Base-by-base conservation (phyloP, 1,140 invertebrate genomes). In the Agrilus planipennis region DNA sequence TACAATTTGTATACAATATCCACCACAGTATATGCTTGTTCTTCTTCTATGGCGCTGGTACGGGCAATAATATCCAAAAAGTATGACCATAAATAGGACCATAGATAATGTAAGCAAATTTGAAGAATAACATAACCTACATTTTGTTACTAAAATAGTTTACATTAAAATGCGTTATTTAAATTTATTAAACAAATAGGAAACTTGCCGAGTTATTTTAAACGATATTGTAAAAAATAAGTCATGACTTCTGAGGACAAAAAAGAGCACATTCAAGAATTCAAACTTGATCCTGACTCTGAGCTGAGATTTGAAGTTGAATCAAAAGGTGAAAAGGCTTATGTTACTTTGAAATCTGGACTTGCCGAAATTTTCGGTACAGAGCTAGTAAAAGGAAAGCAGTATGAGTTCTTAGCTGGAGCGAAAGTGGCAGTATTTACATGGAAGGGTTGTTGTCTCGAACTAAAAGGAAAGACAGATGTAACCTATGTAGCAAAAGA, bases 361-460 rank as follows among this genome's bases (percentile, higher is more conserved):
- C 72, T 84, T 47, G 93, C 89, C 0, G 95, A 99, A 72, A 75
- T 98, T 31, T 99, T 98, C 70, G 95, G 95, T 0, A 93, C 92
- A 0, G 94, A 98, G 67, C 58, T 99, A 40, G 85, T 94, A 0
- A 88, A 89, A 64, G 88, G 88, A 16, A 96, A 91, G 65, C 77
- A 80, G 12, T 98, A 98, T 64, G 79, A 79, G 47, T 98, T 98
- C 60, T 72, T 75, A 16, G 71, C 80, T 4, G 91, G 92, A 2
- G 84, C 90, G 1, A 97, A 98, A 70, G 80, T 94, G 11, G 94
- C 94, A 0, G 81, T 98, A 1, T 99, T 88, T 55, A 94, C 94
- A 6, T 99, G 86, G 77, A 89, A 97, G 60, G 91, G 91, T 2
- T 96, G 91, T 58, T 78, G 76, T 0, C 60, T 95, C 25, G 78